These are phyloP conservation scores for Rhincodon typus DNA, from an alignment of 2,797 vertebrate genomes.

Conservation along the genomic window DNA sequence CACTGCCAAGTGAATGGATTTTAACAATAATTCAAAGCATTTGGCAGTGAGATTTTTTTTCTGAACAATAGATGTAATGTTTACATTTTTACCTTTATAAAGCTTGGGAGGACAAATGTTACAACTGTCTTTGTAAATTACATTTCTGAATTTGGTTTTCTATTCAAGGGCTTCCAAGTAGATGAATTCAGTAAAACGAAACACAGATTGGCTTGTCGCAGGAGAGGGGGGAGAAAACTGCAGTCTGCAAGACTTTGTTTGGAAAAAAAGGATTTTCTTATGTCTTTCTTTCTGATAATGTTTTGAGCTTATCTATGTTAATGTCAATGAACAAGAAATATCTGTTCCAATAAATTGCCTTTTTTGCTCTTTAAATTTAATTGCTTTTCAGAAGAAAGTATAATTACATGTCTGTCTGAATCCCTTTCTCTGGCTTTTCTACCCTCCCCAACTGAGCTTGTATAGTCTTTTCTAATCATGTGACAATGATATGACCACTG, in stretches of 20 bases:
- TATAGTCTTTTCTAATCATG: not conserved
- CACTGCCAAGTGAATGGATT: not conserved
- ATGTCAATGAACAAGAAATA: not conserved
- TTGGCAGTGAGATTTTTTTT: not conserved
- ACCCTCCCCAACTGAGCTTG: not conserved
- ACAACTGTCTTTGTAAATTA: not conserved
- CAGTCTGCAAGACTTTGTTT: not conserved
- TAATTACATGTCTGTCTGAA: no score
- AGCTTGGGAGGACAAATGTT: not conserved
- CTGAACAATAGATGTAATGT: not conserved
- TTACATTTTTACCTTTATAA: slow-evolving; percentile 12
- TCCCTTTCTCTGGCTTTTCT: not conserved
- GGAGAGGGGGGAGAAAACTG: not conserved
- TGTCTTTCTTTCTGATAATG: not conserved
- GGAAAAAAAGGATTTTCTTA: not conserved
- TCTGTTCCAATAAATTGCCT: not conserved
- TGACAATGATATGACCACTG: not conserved
- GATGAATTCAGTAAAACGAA: not conserved
- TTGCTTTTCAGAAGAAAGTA: not conserved
- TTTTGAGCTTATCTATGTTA: not conserved
- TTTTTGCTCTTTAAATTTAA: not conserved
- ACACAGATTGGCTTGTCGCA: not conserved
- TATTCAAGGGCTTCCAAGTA: not conserved
- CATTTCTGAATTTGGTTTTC: not conserved
- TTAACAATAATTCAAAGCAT: slow-evolving; percentile 11